phyloP scores from a whole-genome alignment of 1,140 invertebrate genomes.

The Bombus confusus region DNA sequence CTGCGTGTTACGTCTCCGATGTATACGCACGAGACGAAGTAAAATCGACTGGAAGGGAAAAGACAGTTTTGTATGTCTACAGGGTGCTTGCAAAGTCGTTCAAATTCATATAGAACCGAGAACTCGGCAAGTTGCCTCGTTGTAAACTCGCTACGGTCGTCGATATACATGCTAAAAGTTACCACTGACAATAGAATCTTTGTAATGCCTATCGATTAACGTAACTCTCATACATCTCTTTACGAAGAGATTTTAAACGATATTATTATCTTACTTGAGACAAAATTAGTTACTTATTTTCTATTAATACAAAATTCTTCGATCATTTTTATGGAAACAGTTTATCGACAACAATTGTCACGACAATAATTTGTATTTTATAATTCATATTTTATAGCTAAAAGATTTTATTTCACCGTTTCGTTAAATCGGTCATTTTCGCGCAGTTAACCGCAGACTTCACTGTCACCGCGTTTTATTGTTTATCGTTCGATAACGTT shows the following conservation, averaged over 20 bases:
- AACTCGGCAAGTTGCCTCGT: not conserved
- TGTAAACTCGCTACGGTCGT: not conserved
- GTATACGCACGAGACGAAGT: not conserved
- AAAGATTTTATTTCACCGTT: not conserved
- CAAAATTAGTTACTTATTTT: not conserved
- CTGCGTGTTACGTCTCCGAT: slow-evolving; percentile 59
- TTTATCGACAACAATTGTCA: not conserved
- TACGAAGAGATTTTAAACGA: not conserved
- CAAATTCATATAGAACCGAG: not conserved
- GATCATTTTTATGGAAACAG: not conserved
- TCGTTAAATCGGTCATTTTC: not conserved
- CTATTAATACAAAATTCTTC: not conserved
- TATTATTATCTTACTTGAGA: not conserved
- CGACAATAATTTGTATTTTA: not conserved
- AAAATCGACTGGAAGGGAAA: slow-evolving; percentile 39
- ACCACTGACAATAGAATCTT: not conserved
- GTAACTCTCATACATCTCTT: not conserved
- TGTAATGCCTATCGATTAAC: not conserved
- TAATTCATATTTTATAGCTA: not conserved
- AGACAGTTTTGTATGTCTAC: not conserved
- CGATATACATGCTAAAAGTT: not conserved
- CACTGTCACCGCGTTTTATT: too few relatives aligned
- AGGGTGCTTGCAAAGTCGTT: not conserved
- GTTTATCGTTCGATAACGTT: not conserved
- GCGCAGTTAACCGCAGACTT: not conserved